phyloP scores from a whole-genome alignment of 1,140 invertebrate genomes.

The Drosophila aff. region DNA sequence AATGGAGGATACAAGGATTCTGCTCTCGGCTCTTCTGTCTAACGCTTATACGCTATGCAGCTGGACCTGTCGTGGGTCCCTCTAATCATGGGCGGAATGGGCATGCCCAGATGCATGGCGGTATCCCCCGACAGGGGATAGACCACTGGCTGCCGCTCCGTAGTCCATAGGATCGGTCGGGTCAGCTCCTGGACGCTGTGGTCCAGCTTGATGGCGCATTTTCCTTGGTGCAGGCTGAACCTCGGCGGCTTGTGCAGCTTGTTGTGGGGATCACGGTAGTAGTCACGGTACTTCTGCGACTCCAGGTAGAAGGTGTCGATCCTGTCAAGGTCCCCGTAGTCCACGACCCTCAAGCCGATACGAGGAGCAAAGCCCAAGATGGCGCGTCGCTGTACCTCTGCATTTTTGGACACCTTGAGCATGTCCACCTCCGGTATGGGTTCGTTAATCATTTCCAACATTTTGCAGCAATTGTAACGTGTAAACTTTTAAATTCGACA shows the following conservation, averaged over 20 bases:
- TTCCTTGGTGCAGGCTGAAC: conserved; percentile 49
- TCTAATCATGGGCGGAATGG: conserved; percentile 9
- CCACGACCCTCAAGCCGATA: conserved; percentile 62
- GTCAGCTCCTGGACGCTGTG: conserved; percentile 34
- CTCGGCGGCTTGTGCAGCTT: conserved; percentile 49
- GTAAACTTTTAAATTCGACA: background rate
- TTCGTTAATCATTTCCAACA: conserved; percentile 21
- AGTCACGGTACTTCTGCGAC: conserved; percentile 72
- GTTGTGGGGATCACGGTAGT: conserved; percentile 74
- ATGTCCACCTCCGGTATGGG: conserved; percentile 71
- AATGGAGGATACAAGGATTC: too few species aligned
- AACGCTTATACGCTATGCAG: conserved; percentile 60
- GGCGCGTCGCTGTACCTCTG: conserved; percentile 36
- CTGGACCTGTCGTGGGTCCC: conserved; percentile 31
- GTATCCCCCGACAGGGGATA: conserved; percentile 37
- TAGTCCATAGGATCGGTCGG: conserved; percentile 42
- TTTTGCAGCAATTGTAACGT: background rate
- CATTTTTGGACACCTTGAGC: conserved; percentile 56
- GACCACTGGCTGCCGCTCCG: conserved; percentile 36
- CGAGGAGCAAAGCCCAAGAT: conserved; percentile 66
- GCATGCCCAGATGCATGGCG: conserved; percentile 45
- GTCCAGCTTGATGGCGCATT: conserved; percentile 62
- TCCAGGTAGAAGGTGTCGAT: conserved; percentile 77
- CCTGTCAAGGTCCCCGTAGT: conserved; percentile 59
- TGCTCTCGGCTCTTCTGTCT: conserved; percentile 2